These are phyloP conservation scores for Euglossa dilemma DNA, from an alignment of 1,140 invertebrate genomes.

Conservation along the genomic window DNA sequence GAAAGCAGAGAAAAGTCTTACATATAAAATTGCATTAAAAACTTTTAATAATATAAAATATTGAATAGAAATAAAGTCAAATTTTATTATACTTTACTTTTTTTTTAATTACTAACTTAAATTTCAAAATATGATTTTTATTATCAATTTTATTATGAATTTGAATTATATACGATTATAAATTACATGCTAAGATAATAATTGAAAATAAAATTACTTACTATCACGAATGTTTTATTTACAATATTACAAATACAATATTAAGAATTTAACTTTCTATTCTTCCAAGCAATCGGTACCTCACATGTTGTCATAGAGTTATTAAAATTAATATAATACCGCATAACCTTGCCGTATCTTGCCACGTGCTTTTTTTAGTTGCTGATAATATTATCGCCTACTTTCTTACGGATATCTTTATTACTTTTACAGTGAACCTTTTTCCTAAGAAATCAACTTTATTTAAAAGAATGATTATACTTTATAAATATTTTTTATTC, in stretches of 20 bases:
- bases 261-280: background rate
- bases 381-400: background rate
- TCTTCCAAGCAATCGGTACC: background rate
- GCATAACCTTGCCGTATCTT: conserved; percentile 23
- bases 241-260: conserved; percentile 1
- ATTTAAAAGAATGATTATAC: background rate
- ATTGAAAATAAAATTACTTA: background rate
- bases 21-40: background rate
- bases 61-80: background rate
- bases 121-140: background rate
- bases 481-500: background rate
- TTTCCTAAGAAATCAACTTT: background rate
- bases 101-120: background rate
- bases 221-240: background rate
- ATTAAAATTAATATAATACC: background rate
- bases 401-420: background rate
- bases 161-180: background rate
- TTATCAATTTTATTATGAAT: background rate
- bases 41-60: background rate
- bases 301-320: background rate
- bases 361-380: conserved; percentile 7
- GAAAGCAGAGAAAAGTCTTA: no score
- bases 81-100: background rate
- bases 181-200: background rate
- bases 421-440: background rate